Percentiles rank a stretch among this genome's conserved stretches.
Conservation (phyloP, 1,140 invertebrate genomes). For the Patella vulgata region DNA sequence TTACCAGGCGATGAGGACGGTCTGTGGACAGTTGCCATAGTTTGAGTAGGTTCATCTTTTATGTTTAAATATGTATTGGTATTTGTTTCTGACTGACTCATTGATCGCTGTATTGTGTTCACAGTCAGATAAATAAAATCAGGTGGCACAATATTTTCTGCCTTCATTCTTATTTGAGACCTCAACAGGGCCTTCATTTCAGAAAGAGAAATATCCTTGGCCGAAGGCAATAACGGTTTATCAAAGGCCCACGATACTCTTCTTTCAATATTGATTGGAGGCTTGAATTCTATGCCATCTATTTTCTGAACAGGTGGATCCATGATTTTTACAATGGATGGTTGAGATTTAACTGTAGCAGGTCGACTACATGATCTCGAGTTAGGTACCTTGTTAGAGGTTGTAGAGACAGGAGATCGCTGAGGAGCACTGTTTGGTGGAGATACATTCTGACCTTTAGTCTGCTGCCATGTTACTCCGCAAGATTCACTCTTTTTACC, state of each 20-base stretch:
- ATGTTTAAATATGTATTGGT: constrained; percentile 48
- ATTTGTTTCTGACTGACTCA: constrained; percentile 49
- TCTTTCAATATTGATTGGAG: constrained; percentile 19
- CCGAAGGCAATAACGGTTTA: constrained; percentile 51
- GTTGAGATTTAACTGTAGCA: no score
- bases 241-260: constrained; percentile 67
- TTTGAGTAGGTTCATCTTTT: constrained; percentile 31
- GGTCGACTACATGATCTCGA: constrained; percentile 3
- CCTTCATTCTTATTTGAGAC: constrained; percentile 62
- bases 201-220: constrained; percentile 55
- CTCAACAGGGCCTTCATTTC: constrained; percentile 63
- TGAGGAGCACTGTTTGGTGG: constrained; percentile 13
- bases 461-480: background rate
- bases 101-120: constrained; percentile 58
- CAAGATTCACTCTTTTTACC: constrained; percentile 10
- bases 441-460: background rate
- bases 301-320: no score
- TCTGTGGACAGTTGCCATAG: constrained; percentile 33
- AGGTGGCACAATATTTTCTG: constrained; percentile 56
- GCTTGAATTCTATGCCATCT: no score
- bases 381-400: constrained; percentile 2
- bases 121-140: constrained; percentile 64
- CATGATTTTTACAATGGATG: no score
- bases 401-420: constrained; percentile 6
- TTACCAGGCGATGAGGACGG: constrained; percentile 62